Evolutionary conservation across 2,797 vertebrate genomes (phyloP).

Genomic region (Intellagama lesueurii): DNA sequence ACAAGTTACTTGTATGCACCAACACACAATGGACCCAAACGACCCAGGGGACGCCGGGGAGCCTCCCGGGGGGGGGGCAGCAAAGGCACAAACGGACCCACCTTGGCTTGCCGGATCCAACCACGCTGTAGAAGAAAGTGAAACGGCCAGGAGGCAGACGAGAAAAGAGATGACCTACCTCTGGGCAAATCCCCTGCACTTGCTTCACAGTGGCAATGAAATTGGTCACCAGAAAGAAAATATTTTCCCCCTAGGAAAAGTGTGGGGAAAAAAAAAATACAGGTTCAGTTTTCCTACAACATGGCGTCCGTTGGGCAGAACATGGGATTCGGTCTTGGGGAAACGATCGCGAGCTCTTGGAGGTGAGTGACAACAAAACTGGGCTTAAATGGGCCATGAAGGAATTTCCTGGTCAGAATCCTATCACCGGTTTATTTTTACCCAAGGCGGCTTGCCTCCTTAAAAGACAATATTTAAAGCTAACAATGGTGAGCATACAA

Average conservation of each 20-base stretch:
- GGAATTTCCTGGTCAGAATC: no score
- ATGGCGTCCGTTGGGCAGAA: neutral
- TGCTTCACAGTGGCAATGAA: constrained; percentile 73
- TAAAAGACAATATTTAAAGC: no score
- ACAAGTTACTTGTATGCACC: no score
- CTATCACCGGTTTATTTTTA: no score
- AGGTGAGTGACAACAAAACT: no score
- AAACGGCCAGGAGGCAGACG: neutral
- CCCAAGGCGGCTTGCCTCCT: no score
- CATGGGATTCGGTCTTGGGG: neutral
- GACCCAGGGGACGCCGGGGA: no score
- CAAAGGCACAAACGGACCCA: neutral
- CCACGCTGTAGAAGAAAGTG: rapidly evolving
- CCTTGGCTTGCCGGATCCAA: rapidly evolving
- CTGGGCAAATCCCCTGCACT: constrained; percentile 74
- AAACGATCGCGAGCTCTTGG: no score
- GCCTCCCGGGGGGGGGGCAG: neutral
- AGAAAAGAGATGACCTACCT: constrained; percentile 64
- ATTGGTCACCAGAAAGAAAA: constrained; percentile 79
- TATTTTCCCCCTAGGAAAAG: constrained; percentile 71
- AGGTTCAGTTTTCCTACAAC: neutral
- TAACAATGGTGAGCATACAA: no score
- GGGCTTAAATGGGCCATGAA: no score
- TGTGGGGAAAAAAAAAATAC: neutral
- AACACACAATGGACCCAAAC: neutral